A percentile compares a stretch with the other conserved stretches of the same genome.
These are phyloP conservation scores for Pterocles burchelli DNA, from an alignment of 2,113 vertebrate genomes.

Conservation along the genomic window DNA sequence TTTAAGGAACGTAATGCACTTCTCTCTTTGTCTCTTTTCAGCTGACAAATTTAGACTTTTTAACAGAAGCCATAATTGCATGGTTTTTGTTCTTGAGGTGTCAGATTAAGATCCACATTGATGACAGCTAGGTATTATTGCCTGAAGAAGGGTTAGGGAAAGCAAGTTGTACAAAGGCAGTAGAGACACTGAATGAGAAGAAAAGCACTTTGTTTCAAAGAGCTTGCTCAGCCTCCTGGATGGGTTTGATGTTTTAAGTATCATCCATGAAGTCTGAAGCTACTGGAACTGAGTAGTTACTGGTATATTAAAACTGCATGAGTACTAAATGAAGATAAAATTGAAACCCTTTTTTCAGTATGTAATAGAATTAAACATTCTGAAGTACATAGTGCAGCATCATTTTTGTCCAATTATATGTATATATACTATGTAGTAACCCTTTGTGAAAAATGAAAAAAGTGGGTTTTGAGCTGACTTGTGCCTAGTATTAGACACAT, in stretches of 20 bases:
- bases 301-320: neutral
- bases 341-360: neutral
- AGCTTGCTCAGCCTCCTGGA: fast-evolving
- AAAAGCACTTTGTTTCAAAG: neutral
- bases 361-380: neutral
- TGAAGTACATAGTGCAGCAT: neutral
- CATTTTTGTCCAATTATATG: neutral
- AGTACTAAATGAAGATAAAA: neutral
- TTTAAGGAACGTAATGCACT: neutral
- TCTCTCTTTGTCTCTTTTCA: neutral
- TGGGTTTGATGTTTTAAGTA: neutral
- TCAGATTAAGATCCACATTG: neutral
- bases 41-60: neutral
- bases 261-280: neutral
- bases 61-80: neutral
- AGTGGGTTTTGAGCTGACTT: neutral
- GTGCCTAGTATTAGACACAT: neutral
- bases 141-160: neutral
- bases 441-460: neutral
- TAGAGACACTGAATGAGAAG: neutral
- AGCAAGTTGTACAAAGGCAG: neutral
- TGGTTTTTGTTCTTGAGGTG: neutral
- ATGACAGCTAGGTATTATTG: neutral
- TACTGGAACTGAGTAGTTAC: neutral
- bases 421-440: neutral